These are phyloP conservation scores for Eurystomus glaucurus DNA, from an alignment of 2,797 vertebrate genomes.

Conservation along the genomic window DNA sequence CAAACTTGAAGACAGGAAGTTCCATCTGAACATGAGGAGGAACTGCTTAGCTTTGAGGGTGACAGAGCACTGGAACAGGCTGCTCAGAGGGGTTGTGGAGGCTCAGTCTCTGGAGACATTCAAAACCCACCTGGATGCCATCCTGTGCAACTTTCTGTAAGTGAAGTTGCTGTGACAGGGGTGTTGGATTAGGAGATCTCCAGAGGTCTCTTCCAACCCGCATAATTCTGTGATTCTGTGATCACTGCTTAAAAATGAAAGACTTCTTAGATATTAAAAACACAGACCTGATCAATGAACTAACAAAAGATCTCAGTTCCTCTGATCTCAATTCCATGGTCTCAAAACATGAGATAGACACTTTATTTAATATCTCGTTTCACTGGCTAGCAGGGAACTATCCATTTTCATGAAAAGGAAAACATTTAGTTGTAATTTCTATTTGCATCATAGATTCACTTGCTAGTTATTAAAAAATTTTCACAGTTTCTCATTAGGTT, in stretches of 20 bases:
- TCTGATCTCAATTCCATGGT: neutral
- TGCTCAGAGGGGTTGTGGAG: too few relatives aligned
- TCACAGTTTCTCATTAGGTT: neutral
- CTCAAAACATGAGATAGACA: neutral
- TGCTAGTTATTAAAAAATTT: neutral
- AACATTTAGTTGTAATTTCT: neutral
- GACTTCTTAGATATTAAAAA: neutral
- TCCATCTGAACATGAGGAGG: too few relatives aligned
- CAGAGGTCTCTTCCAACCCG: too few relatives aligned
- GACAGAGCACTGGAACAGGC: too few relatives aligned
- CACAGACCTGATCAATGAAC: neutral
- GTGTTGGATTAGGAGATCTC: too few relatives aligned
- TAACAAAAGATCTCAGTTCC: neutral
- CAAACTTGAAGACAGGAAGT: too few relatives aligned
- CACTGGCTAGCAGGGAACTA: neutral
- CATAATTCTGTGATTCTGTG: too few relatives aligned
- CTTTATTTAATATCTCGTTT: neutral
- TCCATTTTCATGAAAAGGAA: neutral
- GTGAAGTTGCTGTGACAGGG: too few relatives aligned
- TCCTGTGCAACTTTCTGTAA: too few relatives aligned
- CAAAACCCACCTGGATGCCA: too few relatives aligned
- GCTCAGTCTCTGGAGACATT: too few relatives aligned
- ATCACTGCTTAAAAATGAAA: neutral
- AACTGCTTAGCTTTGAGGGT: too few relatives aligned
- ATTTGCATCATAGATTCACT: neutral